Conservation (phyloP, 53 echinoderm and acorn worm species). For the Paracentrotus lividus region DNA sequence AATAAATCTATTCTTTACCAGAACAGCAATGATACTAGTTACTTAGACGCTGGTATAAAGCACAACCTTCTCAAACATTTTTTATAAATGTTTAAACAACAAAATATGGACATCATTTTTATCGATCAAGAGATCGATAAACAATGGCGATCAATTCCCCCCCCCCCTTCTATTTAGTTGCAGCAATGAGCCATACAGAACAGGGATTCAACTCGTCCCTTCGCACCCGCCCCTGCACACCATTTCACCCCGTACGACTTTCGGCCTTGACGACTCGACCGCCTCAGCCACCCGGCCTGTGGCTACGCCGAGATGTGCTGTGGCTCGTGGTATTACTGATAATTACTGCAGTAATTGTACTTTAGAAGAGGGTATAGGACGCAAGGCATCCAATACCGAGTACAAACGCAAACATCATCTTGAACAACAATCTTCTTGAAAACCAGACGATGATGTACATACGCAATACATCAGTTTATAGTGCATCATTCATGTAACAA, state of each 20-base stretch:
- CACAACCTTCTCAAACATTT: too few species aligned
- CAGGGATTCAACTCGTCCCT: too few species aligned
- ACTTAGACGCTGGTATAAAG: too few species aligned
- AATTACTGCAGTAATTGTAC: neutral
- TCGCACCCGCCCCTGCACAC: neutral
- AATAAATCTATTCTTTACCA: too few species aligned
- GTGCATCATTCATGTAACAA: neutral
- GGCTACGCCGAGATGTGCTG: neutral
- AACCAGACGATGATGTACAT: neutral
- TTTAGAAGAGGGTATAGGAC: neutral
- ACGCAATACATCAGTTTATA: neutral
- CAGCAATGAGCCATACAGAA: too few species aligned
- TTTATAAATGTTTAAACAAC: too few species aligned
- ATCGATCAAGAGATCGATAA: too few species aligned
- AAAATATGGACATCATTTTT: too few species aligned
- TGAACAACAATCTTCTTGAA: neutral
- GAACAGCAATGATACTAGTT: too few species aligned
- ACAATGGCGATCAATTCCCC: too few species aligned
- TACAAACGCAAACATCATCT: neutral
- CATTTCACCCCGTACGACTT: neutral
- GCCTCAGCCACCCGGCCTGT: neutral
- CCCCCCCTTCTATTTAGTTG: too few species aligned
- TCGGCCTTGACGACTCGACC: slow-evolving; percentile 18
- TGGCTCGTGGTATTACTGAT: neutral
- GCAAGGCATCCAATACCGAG: too few species aligned